Base-by-base conservation (phyloP, 2,797 vertebrate genomes). In the Labeo calbasu region DNA sequence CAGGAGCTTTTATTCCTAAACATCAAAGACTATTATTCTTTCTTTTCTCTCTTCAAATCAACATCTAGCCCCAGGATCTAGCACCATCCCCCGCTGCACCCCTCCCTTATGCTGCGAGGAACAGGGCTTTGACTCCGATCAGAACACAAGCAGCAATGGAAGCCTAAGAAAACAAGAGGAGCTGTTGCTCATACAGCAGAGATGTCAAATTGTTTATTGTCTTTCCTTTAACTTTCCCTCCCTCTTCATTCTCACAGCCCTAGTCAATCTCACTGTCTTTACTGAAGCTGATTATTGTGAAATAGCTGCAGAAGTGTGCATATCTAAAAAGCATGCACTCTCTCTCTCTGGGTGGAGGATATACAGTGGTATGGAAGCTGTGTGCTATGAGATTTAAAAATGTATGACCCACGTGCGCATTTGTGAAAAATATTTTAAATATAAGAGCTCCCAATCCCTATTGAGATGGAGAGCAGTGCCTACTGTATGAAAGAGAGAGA, bases 11-110 rank as follows among this genome's bases (percentile, higher is more conserved):
- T 92, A 91, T 94, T 93, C 83, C 77, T 82, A 76, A 85, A 94
- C 92, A 94, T 94, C 93, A 94, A 94, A 93, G 91, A 59, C 83
- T 89, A 89, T 91, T 91, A 92, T 94, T 93, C 88, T 91, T 93
- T 92, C 89, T 91, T 91, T 92, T 92, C 88, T 91, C 86, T 88
- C 87, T 92, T 93, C 88, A 93, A 93, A 93, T 93, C 92, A 94
- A 91, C 93, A 94, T 92, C 92, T 89, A 91, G 89, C 91, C 92
- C 75, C 79, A 91, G 93, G 93, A 92, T 93, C 89, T 91, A 84
- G 76, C 86, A 86, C 78, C 86, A 85, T 88, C 88, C 84, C 66
- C 81, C 57, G 51, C 19, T 75, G 46, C 19, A 75, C 76, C 68
- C 88, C 90, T 92, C 88, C 90, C 90, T 89, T 83, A 89, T 72